These are phyloP conservation scores for pig (Sus scrofa) DNA, from an alignment of 2,113 vertebrate species.

Conservation along the genomic window T2T-Sscrofa CM000821.6:9741501-9742000, in stretches of 20 bases:
- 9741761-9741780: background rate
- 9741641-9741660: no score
- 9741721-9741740: accelerated
- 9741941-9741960: background rate
- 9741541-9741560: no score
- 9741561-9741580: no score
- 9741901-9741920: slow-evolving; percentile 17
- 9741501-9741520: no score
- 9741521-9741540: no score
- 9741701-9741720: background rate
- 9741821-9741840: background rate
- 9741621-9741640: no score
- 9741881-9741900: background rate
- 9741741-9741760: background rate
- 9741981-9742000: background rate
- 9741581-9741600: no score
- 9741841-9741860: background rate
- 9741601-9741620: no score
- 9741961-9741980: background rate
- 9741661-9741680: no score
- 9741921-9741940: background rate
- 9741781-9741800: background rate
- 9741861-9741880: background rate
- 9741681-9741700: no score
- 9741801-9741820: background rate